Evolutionary conservation across 2,113 vertebrate species (phyloP), one percentile per base, ranked within the genome.

Genomic region (Maccullochella peelii): DNA sequence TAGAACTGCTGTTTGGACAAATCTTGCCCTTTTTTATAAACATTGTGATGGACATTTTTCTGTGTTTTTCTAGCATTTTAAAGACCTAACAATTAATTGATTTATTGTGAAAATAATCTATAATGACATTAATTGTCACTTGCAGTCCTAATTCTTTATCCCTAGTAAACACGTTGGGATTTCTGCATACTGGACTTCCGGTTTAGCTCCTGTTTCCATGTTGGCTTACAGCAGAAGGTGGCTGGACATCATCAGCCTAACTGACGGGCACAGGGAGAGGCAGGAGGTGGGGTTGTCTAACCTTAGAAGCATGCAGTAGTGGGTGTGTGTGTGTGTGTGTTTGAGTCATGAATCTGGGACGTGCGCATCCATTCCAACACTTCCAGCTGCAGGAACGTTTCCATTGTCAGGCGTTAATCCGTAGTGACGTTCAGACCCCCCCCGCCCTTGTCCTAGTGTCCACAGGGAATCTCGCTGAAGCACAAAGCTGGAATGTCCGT

Each of bases 391-490:
- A 78, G 92, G 82, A 90, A 68, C 80, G 75, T 88, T 86, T 86
- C 84, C 76, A 88, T 93, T 90, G 90, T 92, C 47, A 7, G 57
- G 68, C 71, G 50, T 40, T 91, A 95, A 94, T 94, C 92, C 57
- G 30, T 47, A 55, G 85, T 92, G 92, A 94, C 89, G 83, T 83
- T 78, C 73, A 83, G 70, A 66, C 55, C 50, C 47, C 44, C 81
- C 69, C 54, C 59, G 54, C 61, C 70, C 85, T 76, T 14, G 83
- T 83, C 87, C 84, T 84, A 40, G 2, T 77, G 83, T 92, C 89
- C 79, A 75, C 70, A 8, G 88, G 86, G 86, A 86, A 85, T 86
- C 70, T 78, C 27, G 77, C 63, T 84, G 69, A 67, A 71, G 80
- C 77, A 77, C 77, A 71, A 52, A 77, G 77, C 81, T 65, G 85